Evolutionary conservation across 2,113 vertebrate species (phyloP), one percentile per base, ranked within the genome.

Genomic region (Philantomba maxwellii): DNA sequence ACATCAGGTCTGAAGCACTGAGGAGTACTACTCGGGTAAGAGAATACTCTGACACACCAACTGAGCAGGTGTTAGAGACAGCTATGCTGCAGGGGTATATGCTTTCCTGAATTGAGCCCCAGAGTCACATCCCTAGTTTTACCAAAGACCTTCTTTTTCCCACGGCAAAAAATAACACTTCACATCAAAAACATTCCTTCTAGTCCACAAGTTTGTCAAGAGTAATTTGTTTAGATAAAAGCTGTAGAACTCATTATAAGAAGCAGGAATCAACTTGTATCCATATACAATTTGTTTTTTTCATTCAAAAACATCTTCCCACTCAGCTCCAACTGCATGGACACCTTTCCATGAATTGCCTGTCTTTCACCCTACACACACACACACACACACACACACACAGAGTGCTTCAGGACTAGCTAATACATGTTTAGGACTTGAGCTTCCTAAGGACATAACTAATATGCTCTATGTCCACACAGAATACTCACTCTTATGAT

Each of bases 161-260:
- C 49, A 55, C 6, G 84, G 21, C 30, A 60, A 39, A 93, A 96
- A 94, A 75, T 80, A 73, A 23, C 2, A n/a, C 33, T 81, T 91
- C 33, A 70, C 66, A 82, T 78, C 28, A 95, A 94, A 95, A 89
- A 57, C 11, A 73, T 62, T 93, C 85, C 7, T 93, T 70, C 33
- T 83, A 57, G 33, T 11, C n/a, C 28, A 15, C 49, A 25, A 93
- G 30, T 91, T 73, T 93, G 30, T 91, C 77, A 90, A 87, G 66
- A 92, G 28, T 73, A 57, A 90, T 84, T 75, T 88, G 47, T 58
- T 84, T 73, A 75, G 26, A 89, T 91, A 84, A 95, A 93, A 91
- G 15, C 51, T 85, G 16, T 81, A 94, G 92, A 75, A 94, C 23
- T 92, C 70, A 93, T 10, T 93, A 73, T 21, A 78, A 26, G 13